phyloP scores from a whole-genome alignment of 1,140 invertebrate genomes.

The Platyura marginata region DNA sequence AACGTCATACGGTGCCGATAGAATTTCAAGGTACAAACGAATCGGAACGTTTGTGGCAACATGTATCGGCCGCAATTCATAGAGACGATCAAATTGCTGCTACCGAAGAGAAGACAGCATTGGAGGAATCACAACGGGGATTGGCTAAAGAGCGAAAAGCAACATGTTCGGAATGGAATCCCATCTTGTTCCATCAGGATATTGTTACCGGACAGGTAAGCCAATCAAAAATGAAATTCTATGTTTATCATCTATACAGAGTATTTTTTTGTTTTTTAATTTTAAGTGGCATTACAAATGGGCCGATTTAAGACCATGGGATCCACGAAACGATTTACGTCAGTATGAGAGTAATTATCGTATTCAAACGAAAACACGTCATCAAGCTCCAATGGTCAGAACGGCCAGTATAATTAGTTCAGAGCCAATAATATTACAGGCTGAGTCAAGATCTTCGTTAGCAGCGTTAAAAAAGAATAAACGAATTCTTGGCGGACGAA shows the following conservation, averaged over 20 bases:
- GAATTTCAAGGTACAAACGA: slow-evolving; percentile 63
- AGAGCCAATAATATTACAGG: slow-evolving; percentile 18
- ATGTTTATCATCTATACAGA: not conserved
- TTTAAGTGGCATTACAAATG: slow-evolving; percentile 55
- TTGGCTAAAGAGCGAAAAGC: slow-evolving; percentile 34
- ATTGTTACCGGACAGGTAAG: slow-evolving; percentile 18
- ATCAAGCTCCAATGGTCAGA: slow-evolving; percentile 47
- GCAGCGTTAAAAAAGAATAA: slow-evolving; percentile 3
- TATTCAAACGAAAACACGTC: slow-evolving; percentile 51
- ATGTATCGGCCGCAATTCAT: slow-evolving; percentile 64
- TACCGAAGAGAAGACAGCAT: slow-evolving; percentile 72
- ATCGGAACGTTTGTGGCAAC: slow-evolving; percentile 71
- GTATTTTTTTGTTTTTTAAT: slow-evolving; percentile 1
- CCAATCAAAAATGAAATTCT: not conserved
- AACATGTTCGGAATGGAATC: slow-evolving; percentile 40
- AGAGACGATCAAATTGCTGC: slow-evolving; percentile 65
- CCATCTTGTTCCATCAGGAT: slow-evolving; percentile 52
- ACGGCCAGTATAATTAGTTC: slow-evolving; percentile 39
- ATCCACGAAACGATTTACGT: slow-evolving; percentile 59
- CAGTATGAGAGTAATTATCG: slow-evolving; percentile 61
- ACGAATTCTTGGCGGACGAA: slow-evolving; percentile 5
- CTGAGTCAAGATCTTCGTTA: slow-evolving; percentile 5
- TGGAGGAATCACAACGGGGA: slow-evolving; percentile 69
- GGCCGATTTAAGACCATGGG: slow-evolving; percentile 59
- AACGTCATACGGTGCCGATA: slow-evolving; percentile 57